Evolutionary conservation across 2,113 vertebrate genomes (phyloP), one percentile per base, ranked within the genome.

Genomic region (Pomatostomus ruficeps): DNA sequence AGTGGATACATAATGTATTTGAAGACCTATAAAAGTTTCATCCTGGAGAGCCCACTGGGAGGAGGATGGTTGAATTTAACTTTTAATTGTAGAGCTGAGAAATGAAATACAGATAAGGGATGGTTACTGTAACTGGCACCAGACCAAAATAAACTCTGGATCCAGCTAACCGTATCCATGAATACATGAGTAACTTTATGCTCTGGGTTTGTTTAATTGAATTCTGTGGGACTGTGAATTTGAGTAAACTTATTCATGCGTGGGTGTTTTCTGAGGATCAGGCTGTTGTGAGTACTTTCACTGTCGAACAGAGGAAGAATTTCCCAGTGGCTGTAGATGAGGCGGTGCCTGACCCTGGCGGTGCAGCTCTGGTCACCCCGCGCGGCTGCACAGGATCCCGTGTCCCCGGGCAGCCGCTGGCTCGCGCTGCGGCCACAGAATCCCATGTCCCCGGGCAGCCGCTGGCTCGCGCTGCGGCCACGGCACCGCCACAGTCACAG

Each of bases 1-100:
- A 95, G 71, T 45, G 74, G 88, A 84, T 88, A 67, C 72, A 88
- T 91, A 77, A 95, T 96, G 61, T 68, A 95, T 96, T 91, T 93
- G 67, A 84, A 94, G 51, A 72, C 51, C 75, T 93, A 81, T 88
- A 49, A 91, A 96, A 96, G 72, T 92, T 96, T 93, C 35, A 88
- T 81, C 55, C 48, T 63, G 48, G 63, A 45, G 19, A n/a, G 70
- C 33, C 63, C 8, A 2, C 19, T 24, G 72, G 79, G 90, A 90
- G 67, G 52, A 78, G 43, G 36, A 68, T 52, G 79, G 43, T 86
- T 90, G 86, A 81, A 77, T 94, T 57, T 71, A 93, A 80, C 85
- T 96, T 95, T 80, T 91, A 93, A 95, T 91, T 86, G 79, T 88
- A 49, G 33, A 67, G 75, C 82, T 45, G 75, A 80, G 75, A 59